Conservation (phyloP, 2,113 vertebrate species). For the Trogon melanurus region DNA sequence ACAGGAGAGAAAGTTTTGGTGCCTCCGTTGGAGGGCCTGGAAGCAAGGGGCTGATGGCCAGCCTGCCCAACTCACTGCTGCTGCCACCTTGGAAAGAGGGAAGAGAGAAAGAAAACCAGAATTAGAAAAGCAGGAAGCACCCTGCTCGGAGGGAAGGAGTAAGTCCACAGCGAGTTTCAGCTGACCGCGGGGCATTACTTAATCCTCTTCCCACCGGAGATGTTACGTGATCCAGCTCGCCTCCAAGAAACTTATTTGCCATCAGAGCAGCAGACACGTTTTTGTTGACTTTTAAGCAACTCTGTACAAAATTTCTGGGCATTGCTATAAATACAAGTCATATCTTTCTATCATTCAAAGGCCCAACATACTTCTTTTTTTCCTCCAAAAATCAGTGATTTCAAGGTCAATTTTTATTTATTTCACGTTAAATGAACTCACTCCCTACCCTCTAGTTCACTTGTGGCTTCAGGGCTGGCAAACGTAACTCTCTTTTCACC, state of each 20-base stretch:
- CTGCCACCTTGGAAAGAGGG: background rate
- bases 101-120: background rate
- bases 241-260: background rate
- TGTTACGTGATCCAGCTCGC: background rate
- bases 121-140: background rate
- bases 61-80: background rate
- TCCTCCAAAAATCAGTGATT: background rate
- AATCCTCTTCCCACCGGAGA: background rate
- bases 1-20: too few species aligned
- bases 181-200: background rate
- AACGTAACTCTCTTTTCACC: background rate
- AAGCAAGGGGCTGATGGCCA: background rate
- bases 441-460: background rate
- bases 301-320: background rate
- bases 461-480: background rate
- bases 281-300: constrained; percentile 12
- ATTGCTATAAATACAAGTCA: background rate
- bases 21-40: background rate
- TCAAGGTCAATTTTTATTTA: background rate
- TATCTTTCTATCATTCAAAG: background rate
- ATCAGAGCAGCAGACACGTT: background rate
- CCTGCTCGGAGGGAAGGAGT: background rate
- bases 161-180: background rate
- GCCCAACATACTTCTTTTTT: background rate
- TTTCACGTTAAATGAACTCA: background rate